Evolutionary conservation across 2,113 vertebrate species (phyloP), one percentile per base, ranked within the genome.

Genomic region (human (Homo sapiens)): DNA sequence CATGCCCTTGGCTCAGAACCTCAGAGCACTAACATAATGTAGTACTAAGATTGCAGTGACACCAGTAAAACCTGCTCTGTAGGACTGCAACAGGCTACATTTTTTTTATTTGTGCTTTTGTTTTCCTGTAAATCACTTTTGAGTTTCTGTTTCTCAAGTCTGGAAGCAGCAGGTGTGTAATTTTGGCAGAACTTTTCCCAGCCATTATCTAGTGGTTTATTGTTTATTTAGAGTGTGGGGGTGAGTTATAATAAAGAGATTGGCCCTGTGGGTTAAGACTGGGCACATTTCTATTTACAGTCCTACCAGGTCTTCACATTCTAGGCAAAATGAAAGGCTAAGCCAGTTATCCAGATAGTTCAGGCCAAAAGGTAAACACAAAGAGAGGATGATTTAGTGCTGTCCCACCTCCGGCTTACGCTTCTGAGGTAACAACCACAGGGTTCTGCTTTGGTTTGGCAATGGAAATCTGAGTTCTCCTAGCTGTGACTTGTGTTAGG

Each of bases 131-230:
- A 97, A 84, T 95, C 84, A 75, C 68, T 93, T 8, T 4, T 59
- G 52, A 86, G 80, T 97, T 97, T 97, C 92, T 92, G 72, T 45
- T 81, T 70, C 55, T 93, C 90, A 87, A n/a, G 23, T 96, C 91
- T 86, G 91, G 55, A 94, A 64, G 4, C 52, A 97, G 93, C 22
- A 94, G 40, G 23, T 2, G 1, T 80, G 70, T 57, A 12, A 27
- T 66, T 93, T 61, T 32, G 76, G 43, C 23, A 72, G 6, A 90
- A 61, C 9, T 11, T 80, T 93, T 91, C 95, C 97, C 35, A 72
- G 22, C 8, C 50, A 64, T 13, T 96, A 93, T 81, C 87, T 96
- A 83, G 68, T 23, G n/a, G 89, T 25, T n/a, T 22, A 32, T 79
- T 23, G 0, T 93, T 96, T 91, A 55, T 68, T 66, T 79, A 86